These are phyloP conservation scores for Xestia c-nigrum DNA, from an alignment of 2,888 invertebrate species.

Conservation along the genomic window DNA sequence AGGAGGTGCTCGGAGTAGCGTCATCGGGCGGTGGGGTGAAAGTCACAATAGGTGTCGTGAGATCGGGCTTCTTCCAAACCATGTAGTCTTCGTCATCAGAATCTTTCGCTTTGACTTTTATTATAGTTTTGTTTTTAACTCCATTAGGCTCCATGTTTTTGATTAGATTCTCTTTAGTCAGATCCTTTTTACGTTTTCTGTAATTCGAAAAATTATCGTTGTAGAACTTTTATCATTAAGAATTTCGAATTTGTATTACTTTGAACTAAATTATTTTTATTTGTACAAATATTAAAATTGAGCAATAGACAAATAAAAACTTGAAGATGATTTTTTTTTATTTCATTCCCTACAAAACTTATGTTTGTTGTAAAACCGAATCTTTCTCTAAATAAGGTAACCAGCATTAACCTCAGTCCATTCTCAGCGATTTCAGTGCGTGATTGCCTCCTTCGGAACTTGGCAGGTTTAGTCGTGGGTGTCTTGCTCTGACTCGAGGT, in stretches of 20 bases:
- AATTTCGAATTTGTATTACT: slow-evolving; percentile 5
- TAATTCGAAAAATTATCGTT: slow-evolving; percentile 59
- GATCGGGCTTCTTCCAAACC: slow-evolving; percentile 86
- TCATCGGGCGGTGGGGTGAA: slow-evolving; percentile 86
- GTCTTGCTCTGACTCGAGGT: slow-evolving; percentile 86
- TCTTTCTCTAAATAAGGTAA: slow-evolving; percentile 23
- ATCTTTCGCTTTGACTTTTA: slow-evolving; percentile 85
- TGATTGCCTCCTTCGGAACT: slow-evolving; percentile 83
- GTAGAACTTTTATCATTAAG: background rate
- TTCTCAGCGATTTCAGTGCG: slow-evolving; percentile 81
- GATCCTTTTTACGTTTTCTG: slow-evolving; percentile 87
- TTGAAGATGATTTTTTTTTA: no score
- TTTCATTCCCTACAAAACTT: background rate
- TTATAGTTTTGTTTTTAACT: slow-evolving; percentile 77
- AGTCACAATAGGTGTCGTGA: slow-evolving; percentile 84
- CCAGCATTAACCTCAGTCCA: slow-evolving; percentile 79
- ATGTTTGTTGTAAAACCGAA: background rate
- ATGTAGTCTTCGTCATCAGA: slow-evolving; percentile 89
- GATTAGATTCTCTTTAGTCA: slow-evolving; percentile 80
- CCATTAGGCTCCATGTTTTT: slow-evolving; percentile 78
- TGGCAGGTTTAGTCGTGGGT: slow-evolving; percentile 79
- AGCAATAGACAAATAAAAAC: background rate
- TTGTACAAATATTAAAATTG: background rate
- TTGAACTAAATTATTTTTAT: background rate
- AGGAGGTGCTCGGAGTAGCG: slow-evolving; percentile 77